Base-by-base conservation (phyloP, 2,888 invertebrate genomes). In the Drosophila prostipennis region DNA sequence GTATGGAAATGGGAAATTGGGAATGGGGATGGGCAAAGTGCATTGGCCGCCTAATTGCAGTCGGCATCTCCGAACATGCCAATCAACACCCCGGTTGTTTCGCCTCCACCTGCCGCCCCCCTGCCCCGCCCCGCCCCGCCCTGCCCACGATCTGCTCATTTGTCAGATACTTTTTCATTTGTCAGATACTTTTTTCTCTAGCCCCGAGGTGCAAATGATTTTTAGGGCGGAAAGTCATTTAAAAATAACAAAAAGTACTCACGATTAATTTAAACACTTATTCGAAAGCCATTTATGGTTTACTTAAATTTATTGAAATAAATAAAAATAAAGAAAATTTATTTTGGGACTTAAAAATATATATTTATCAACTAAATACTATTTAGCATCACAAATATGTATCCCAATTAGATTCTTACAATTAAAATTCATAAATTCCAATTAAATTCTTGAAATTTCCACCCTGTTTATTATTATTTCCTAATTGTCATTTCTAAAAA, bases 31-130 rank as follows among this genome's bases (percentile, higher is more conserved):
- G 29, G 63, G 76, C 45, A 80, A 73, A 78, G 77, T 74, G 87
- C 82, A 86, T 84, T 84, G 82, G 79, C 87, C 82, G 86, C 83
- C 81, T 83, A 82, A 82, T 86, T 82, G 80, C 83, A 42, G 59
- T 42, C 55, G 7, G 32, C 84, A 82, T 58, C 76, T 60, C 76
- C 83, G 72, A 85, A 81, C 80, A 80, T 82, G 86, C 81, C 81
- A 85, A 85, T 81, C 81, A 82, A 85, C 81, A 82, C 81, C 74
- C 77, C 67, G 58, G 76, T 63, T n/a, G n/a, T 32, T 42, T 8
- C 26, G 46, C 32, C 37, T 3, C 40, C 64, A 65, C 45, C 57
- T 49, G 14, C 19, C 34, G 26, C 26, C 26, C 6, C 0, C 6
- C 23, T 2, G 39, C 54, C 45, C 32, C 10, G 5, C 29, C 46